Base-by-base conservation (phyloP, 2,113 vertebrate genomes). In the Pipa parva region DNA sequence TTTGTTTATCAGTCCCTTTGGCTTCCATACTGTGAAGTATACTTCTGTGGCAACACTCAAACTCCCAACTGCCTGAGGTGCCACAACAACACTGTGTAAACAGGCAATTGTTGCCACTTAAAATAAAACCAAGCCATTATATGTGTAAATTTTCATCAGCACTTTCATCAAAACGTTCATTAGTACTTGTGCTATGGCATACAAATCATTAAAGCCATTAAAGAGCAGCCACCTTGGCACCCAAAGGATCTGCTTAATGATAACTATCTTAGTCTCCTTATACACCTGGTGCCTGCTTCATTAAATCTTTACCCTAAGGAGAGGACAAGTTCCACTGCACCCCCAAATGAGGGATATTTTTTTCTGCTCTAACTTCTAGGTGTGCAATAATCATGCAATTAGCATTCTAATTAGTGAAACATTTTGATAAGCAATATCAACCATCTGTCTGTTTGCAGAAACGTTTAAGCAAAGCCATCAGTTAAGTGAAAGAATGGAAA, bases 331-430 rank as follows among this genome's bases (percentile, higher is more conserved):
- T 77, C 45, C 33, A 51, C 6, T 9, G 56, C 28, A 66, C 49
- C 59, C 59, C 63, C 51, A 50, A 33, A 28, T 62, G 59, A 69
- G 62, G 52, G 70, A 36, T 62, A 48, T 77, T 72, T 52, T 60
- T 57, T 77, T 72, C 59, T 80, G 33, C 75, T 73, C 71, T 63
- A 79, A 72, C 72, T 76, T 76, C 69, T 74, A 71, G 69, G 77
- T 73, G 56, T 75, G 63, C 61, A 81, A 79, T 74, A 77, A 75
- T 74, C 72, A 62, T 71, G 55, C 71, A 78, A 79, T 82, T 80
- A 75, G 59, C 72, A 70, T 68, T 56, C 55, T 74, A 79, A 81
- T 72, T 69, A 77, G 45, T 73, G 26, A 79, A 70, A 77, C 54
- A 72, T 57, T 78, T 42, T 77, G 67, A 74, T 64, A 68, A 68